Evolutionary conservation across 2,888 invertebrate genomes (phyloP), one percentile per base, ranked within the genome.

Genomic region (Harmothoe impar): DNA sequence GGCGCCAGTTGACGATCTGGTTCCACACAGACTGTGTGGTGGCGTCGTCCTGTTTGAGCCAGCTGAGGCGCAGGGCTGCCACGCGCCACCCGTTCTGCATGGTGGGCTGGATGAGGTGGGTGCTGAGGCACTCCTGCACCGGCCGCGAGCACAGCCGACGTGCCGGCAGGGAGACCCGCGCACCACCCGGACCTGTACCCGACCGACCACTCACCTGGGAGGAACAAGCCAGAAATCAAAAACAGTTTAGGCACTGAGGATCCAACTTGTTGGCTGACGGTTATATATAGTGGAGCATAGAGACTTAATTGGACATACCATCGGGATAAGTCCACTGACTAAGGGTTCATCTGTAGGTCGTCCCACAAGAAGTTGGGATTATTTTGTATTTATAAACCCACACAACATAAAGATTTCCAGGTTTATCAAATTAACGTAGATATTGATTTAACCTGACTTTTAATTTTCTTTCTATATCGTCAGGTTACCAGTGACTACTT

Each of bases 21-120:
- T 29, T n/a, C 86, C 86, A 86, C 86, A 86, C 86, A 0, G 52
- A 12, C 86, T 86, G 54, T 10, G 52, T 29, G 0, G 56, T 54
- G 20, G 25, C 86, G 17, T 86, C 86, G 54, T 56, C 56, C 29
- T 54, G 86, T 54, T 86, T 86, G 1, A 86, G 17, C 86, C 86
- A 86, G 33, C 86, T 86, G 29, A 86, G 25, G 0, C 86, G 52
- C 17, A 86, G 25, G 25, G 86, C 86, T 5, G 86, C 56, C 5
- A 86, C 54, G 29, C 31, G 52, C 23, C 56, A 31, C 0, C 56
- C 54, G 15, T 29, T 25, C 23, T 15, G 29, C 54, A 86, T 23
- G 54, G 20, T 20, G 31, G 86, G 86, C 54, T 15, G 0, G 17
- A 86, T 33, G 54, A 86, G 25, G 29, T 29, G 0, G 1, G 52